A percentile compares a stretch with the other conserved stretches of the same genome.
Conservation (phyloP, 2,113 vertebrate genomes). For the Nestor notabilis region DNA sequence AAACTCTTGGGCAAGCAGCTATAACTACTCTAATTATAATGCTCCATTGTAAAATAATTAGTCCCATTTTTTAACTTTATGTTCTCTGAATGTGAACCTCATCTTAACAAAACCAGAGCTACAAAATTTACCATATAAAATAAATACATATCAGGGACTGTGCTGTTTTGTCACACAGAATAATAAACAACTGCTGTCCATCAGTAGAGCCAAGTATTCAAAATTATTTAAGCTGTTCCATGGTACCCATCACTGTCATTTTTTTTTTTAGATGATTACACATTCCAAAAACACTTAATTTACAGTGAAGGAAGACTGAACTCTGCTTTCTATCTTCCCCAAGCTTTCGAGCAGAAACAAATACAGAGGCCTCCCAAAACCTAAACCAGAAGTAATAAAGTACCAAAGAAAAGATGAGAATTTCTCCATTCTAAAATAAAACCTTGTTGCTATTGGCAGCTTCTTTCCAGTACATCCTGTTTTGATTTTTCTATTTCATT, state of each 20-base stretch:
- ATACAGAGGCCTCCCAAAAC: slow-evolving; percentile 2
- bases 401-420: slow-evolving; percentile 27
- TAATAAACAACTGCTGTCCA: background rate
- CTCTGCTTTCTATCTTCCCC: slow-evolving; percentile 21
- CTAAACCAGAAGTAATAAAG: slow-evolving; percentile 29
- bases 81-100: background rate
- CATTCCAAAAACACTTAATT: slow-evolving; percentile 10
- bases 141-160: background rate
- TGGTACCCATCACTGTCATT: background rate
- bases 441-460: background rate
- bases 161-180: background rate
- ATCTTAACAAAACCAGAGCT: background rate
- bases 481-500: slow-evolving; percentile 11
- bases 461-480: background rate
- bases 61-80: background rate
- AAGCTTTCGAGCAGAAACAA: slow-evolving; percentile 37
- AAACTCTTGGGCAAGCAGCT: background rate
- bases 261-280: background rate
- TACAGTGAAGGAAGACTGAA: background rate
- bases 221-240: background rate
- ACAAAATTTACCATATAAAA: background rate
- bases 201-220: background rate
- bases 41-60: background rate
- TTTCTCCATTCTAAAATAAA: slow-evolving; percentile 17
- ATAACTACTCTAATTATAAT: background rate